These are phyloP conservation scores for Mirounga angustirostris DNA, from an alignment of 2,113 vertebrate genomes.

Conservation along the genomic window DNA sequence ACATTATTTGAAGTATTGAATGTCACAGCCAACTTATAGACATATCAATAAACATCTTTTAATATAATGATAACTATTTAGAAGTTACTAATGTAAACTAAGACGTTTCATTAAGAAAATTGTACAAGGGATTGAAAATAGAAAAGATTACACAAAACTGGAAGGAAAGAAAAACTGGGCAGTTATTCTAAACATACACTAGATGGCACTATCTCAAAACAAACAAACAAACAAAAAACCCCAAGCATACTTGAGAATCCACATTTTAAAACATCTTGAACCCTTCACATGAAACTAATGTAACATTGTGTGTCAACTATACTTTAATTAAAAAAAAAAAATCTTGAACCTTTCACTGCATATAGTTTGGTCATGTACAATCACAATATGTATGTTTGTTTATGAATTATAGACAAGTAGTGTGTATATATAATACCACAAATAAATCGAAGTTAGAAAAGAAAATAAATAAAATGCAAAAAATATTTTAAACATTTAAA, in stretches of 20 bases:
- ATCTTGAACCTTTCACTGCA: neutral
- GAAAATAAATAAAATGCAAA: constrained; percentile 1
- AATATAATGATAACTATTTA: constrained; percentile 21
- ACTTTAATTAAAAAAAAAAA: neutral
- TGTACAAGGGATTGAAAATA: neutral
- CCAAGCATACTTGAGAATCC: neutral
- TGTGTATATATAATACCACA: neutral
- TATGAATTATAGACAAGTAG: neutral
- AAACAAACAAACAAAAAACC: neutral
- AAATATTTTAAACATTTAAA: constrained; percentile 17
- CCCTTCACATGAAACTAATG: neutral
- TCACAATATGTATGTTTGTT: neutral
- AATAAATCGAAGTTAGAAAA: constrained; percentile 20
- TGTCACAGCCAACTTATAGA: neutral
- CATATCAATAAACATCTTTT: constrained; percentile 11
- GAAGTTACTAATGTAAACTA: neutral
- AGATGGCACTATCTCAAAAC: constrained; percentile 90
- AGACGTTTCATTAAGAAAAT: constrained; percentile 54
- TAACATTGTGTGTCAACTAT: neutral
- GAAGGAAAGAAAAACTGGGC: neutral
- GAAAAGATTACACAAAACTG: neutral
- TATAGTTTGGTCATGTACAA: neutral
- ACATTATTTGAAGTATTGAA: constrained; percentile 13
- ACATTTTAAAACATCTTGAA: neutral
- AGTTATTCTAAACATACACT: constrained; percentile 77